Conservation (phyloP, 2,113 vertebrate genomes). For the Pterocles orientalis region DNA sequence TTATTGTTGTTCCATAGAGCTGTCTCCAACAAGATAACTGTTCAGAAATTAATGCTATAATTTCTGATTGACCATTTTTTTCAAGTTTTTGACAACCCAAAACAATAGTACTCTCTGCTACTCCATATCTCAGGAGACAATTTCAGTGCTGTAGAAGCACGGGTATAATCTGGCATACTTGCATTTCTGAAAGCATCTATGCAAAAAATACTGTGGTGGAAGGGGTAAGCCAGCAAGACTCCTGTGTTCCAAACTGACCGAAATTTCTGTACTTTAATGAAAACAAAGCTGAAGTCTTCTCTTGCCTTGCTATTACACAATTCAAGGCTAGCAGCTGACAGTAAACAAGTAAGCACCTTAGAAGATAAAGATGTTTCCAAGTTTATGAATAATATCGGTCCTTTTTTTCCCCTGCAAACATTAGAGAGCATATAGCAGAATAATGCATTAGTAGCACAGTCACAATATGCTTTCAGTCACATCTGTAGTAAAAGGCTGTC, state of each 20-base stretch:
- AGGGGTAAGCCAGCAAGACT: neutral
- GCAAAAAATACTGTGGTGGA: neutral
- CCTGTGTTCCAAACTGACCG: neutral
- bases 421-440: neutral
- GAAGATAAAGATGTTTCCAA: neutral
- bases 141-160: neutral
- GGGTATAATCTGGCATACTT: neutral
- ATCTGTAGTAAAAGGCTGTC: neutral
- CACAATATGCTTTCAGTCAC: neutral
- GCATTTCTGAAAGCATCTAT: neutral
- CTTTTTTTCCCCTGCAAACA: neutral
- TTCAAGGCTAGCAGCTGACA: neutral
- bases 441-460: neutral
- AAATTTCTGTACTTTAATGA: neutral
- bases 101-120: neutral
- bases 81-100: neutral
- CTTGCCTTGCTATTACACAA: neutral
- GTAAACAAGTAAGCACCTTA: neutral
- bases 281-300: neutral
- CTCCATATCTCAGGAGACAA: neutral
- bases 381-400: neutral
- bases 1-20: neutral
- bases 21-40: accelerated
- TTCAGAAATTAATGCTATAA: neutral
- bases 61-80: neutral